phyloP scores from a whole-genome alignment of 2,888 invertebrate genomes.

The Dryadula phaetusa region DNA sequence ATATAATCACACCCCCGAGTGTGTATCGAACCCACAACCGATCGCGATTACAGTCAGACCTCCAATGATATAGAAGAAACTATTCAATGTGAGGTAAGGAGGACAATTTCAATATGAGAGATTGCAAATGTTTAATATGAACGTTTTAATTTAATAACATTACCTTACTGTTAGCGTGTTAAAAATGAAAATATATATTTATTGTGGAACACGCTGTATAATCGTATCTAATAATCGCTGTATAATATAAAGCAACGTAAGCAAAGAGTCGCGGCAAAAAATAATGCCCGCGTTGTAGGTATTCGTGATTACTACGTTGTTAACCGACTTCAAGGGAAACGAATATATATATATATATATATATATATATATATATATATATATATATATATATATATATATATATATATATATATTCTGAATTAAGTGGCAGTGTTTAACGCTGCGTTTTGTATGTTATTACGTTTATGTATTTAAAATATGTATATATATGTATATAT shows the following conservation, averaged over 20 bases:
- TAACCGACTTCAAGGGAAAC: constrained; percentile 12
- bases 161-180: too few relatives aligned
- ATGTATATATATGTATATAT: background rate
- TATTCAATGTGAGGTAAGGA: too few relatives aligned
- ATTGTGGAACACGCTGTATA: constrained; percentile 47
- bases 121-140: too few relatives aligned
- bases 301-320: constrained; percentile 29
- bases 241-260: constrained; percentile 48
- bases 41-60: too few relatives aligned
- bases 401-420: constrained; percentile 1
- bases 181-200: background rate
- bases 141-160: too few relatives aligned
- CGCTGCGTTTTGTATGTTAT: too few relatives aligned
- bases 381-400: constrained; percentile 1
- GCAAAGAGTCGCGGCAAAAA: constrained; percentile 39
- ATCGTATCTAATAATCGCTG: constrained; percentile 56
- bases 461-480: background rate
- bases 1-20: too few relatives aligned
- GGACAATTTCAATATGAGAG: too few relatives aligned
- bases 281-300: constrained; percentile 38
- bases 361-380: background rate
- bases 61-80: too few relatives aligned
- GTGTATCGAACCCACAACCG: too few relatives aligned
- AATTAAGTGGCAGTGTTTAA: too few relatives aligned
- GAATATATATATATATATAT: background rate